Base-by-base conservation (phyloP, 2,888 invertebrate species). In the Zygothrica quintamaculata region DNA sequence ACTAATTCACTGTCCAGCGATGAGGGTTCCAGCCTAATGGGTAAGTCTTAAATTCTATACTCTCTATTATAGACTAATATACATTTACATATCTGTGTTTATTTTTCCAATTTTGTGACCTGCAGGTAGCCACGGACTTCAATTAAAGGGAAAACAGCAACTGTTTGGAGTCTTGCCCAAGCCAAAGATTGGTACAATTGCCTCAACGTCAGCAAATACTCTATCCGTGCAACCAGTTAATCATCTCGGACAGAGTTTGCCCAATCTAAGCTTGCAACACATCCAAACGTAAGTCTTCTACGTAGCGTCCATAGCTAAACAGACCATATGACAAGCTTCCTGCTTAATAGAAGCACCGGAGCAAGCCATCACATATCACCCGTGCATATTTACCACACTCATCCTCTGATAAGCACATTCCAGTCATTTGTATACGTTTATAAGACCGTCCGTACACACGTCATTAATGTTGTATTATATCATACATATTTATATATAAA, bases 181-280 rank as follows among this genome's bases (percentile, higher is more conserved):
- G 66, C 60, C 78, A 25, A 89, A 88, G 62, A 78, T 88, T 15
- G 74, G 66, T 12, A 74, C 87, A 29, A 73, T 84, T 13, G 61
- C 65, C 15, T 66, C 85, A 15, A 70, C 73, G 65, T 94, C 94
- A 29, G 94, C 95, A 25, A 95, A 95, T 88, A 95, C 95, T 0
- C 91, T 96, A 67, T 94, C 94, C 43, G 96, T 96, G 59, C 95
- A 96, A 88, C 94, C 95, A 3, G 91, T 93, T 18, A 93, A 93
- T 82, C 92, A 93, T 55, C 92, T 96, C 47, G 95, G 96, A 25
- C 96, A 96, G 90, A 96, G 96, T 87, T 91, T 97, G 81, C 96
- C 96, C 1, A 96, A 97, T 89, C 92, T 97, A 52, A 93, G 88
- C 71, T 68, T 91, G 71, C 90, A 90, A 70, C 88, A 90, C 71